Evolutionary conservation across 1,140 invertebrate species (phyloP).

Genomic region (Maconellicoccus hirsutus): DNA sequence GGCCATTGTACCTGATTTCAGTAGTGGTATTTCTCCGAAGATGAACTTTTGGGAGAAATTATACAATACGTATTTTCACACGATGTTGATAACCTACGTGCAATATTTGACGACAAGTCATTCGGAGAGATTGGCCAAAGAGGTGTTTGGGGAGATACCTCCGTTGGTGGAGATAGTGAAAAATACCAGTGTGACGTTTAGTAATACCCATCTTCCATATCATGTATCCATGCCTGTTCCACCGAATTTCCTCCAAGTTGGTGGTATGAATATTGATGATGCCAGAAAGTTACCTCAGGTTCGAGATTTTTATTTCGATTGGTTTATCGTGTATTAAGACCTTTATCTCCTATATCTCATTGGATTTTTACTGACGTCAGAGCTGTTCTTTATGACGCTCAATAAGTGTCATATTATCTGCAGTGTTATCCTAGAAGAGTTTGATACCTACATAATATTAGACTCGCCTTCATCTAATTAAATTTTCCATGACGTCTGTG

Average conservation of each 20-base stretch:
- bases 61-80: not conserved
- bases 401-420: no score
- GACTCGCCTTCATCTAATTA: no score
- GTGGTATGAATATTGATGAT: not conserved
- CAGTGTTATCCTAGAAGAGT: no score
- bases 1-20: conserved; percentile 28
- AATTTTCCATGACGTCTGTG: no score
- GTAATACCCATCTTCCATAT: conserved; percentile 37
- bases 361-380: no score
- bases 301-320: not conserved
- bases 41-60: conserved; percentile 3
- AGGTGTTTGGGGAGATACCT: conserved; percentile 36
- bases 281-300: not conserved
- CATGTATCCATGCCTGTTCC: conserved; percentile 41
- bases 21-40: not conserved
- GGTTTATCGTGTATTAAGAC: no score
- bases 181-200: conserved; percentile 29
- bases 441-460: no score
- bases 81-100: not conserved
- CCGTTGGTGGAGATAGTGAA: conserved; percentile 35
- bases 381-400: no score
- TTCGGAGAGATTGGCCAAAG: not conserved
- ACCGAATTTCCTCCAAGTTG: conserved; percentile 35
- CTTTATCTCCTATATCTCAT: no score
- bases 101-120: not conserved